Percentiles rank a stretch among this genome's conserved stretches.
These are phyloP conservation scores for Microctenopoma stevenorrisi DNA, from an alignment of 2,797 vertebrate genomes.

Conservation along the genomic window DNA sequence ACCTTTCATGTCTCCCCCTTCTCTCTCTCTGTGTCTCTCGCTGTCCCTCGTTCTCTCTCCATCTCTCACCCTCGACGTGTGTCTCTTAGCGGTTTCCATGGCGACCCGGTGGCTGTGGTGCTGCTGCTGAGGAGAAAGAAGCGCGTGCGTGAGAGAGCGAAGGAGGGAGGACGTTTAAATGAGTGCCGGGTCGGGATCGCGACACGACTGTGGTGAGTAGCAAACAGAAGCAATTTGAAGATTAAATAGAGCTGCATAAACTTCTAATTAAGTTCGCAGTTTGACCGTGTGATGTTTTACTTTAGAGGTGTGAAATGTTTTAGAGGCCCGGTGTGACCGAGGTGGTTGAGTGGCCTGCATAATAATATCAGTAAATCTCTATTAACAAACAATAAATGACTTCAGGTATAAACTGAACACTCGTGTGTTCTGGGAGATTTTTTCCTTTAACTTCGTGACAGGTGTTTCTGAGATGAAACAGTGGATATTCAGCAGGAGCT, in stretches of 20 bases:
- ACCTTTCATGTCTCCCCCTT: slow-evolving; percentile 74
- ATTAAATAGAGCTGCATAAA: slow-evolving; percentile 17
- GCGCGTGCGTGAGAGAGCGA: slow-evolving; percentile 66
- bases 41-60: slow-evolving; percentile 56
- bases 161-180: slow-evolving; percentile 48
- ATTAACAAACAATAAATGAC: slow-evolving; percentile 8
- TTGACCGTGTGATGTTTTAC: neutral
- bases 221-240: slow-evolving; percentile 4
- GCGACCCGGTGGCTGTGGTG: slow-evolving; percentile 78
- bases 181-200: slow-evolving; percentile 17
- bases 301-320: neutral
- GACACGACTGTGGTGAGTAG: slow-evolving; percentile 42
- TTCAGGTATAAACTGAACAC: neutral
- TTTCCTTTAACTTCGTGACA: slow-evolving; percentile 6
- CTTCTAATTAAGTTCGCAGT: neutral
- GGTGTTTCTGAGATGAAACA: slow-evolving; percentile 11
- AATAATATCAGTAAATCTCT: neutral
- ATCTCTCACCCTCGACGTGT: slow-evolving; percentile 70
- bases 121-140: slow-evolving; percentile 69
- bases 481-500: slow-evolving; percentile 44
- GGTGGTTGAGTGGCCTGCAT: slow-evolving; percentile 12
- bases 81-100: slow-evolving; percentile 82
- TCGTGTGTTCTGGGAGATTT: neutral
- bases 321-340: slow-evolving; percentile 7
- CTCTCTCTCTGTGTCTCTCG: slow-evolving; percentile 49